Evolutionary conservation across 1,140 invertebrate genomes (phyloP).

Genomic region (Trichonephila inaurata): DNA sequence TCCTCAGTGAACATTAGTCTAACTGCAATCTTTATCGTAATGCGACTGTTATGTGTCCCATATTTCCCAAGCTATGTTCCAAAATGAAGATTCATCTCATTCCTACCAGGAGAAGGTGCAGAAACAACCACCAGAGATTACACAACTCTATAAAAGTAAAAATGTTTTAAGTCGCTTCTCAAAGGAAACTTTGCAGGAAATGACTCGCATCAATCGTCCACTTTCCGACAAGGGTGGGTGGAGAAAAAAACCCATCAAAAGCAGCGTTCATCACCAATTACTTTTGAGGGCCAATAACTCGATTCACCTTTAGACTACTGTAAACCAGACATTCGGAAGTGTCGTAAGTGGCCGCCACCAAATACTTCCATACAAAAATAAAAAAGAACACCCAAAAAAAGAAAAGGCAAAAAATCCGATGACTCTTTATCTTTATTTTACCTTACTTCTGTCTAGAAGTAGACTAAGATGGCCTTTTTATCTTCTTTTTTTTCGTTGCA

Average conservation of each 20-base stretch:
- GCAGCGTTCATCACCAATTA: slow-evolving; percentile 64
- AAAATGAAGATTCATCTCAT: slow-evolving; percentile 29
- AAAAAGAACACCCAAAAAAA: neutral
- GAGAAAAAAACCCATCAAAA: neutral
- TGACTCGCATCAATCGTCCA: slow-evolving; percentile 45
- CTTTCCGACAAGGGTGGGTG: neutral
- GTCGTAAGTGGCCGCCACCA: neutral
- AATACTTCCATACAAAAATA: neutral
- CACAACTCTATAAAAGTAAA: neutral
- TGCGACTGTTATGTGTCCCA: slow-evolving; percentile 21
- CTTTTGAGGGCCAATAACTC: slow-evolving; percentile 30
- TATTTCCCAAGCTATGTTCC: neutral
- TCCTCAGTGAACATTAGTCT: neutral
- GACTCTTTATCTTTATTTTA: neutral
- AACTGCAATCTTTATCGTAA: neutral
- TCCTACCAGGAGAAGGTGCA: neutral
- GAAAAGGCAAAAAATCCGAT: neutral
- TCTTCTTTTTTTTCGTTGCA: slow-evolving; percentile 44
- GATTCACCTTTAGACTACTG: neutral
- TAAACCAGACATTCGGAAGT: slow-evolving; percentile 38
- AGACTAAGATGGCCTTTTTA: slow-evolving; percentile 26
- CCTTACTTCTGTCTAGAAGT: neutral
- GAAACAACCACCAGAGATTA: neutral
- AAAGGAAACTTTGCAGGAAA: slow-evolving; percentile 47
- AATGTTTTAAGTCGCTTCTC: slow-evolving; percentile 14